Conservation (phyloP, 2,888 invertebrate species). For the Tyria jacobaeae region DNA sequence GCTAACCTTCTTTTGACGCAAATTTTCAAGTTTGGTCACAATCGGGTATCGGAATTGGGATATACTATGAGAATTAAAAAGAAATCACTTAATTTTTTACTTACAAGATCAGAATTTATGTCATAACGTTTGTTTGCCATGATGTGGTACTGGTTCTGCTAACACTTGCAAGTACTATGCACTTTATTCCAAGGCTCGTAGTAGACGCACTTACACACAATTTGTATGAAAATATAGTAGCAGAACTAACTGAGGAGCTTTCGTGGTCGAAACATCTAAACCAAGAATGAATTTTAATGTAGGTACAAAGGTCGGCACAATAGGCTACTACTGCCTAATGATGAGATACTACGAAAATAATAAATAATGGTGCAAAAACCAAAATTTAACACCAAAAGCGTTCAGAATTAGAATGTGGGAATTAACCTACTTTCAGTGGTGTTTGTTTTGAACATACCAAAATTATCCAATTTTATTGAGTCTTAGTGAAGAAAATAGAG, state of each 20-base stretch:
- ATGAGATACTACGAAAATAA: too few relatives aligned
- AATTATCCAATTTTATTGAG: neutral
- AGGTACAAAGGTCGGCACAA: too few relatives aligned
- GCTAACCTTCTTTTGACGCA: too few relatives aligned
- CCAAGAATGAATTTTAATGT: neutral
- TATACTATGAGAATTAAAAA: neutral
- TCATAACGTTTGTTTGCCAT: conserved; percentile 9
- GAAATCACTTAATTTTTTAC: neutral
- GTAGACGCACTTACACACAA: neutral
- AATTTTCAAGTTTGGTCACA: too few relatives aligned
- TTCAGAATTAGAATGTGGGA: neutral
- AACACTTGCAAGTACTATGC: neutral
- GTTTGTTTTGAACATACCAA: conserved; percentile 3
- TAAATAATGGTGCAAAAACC: neutral
- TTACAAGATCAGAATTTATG: conserved; percentile 3
- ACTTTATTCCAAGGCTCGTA: neutral
- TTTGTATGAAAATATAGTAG: neutral
- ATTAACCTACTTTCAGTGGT: conserved; percentile 6
- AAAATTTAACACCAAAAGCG: neutral
- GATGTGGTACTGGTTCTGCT: neutral
- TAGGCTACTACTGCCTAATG: too few relatives aligned
- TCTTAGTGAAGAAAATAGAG: too few relatives aligned
- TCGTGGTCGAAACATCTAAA: neutral
- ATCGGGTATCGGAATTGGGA: neutral
- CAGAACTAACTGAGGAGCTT: neutral